Evolutionary conservation across 2,797 vertebrate genomes (phyloP), one percentile per base, ranked within the genome.

Genomic region (Spinibarbus caldwelli): DNA sequence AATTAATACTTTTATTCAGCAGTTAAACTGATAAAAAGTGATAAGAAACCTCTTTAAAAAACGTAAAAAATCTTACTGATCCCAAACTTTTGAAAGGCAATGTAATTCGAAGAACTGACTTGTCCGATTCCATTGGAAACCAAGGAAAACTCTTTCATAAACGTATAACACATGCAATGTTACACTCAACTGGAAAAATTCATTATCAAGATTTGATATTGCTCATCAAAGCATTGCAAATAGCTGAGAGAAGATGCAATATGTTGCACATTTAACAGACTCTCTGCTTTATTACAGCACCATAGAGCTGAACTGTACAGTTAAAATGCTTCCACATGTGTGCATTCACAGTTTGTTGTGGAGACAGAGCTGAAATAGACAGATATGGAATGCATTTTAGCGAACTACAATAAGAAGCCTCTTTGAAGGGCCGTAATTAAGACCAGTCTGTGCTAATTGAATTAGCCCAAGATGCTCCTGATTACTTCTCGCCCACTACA

Each of bases 251-350:
- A 80, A 82, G 52, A 57, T 88, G 76, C 88, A 82, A 77, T 72
- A 64, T 89, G 89, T 57, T 77, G 82, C 89, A 84, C 80, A 92
- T 91, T 90, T 89, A 76, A 86, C 21, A 68, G 10, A 52, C 80
- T 67, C 86, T 87, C 75, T 72, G 78, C 85, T 90, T 92, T 75
- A 87, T 85, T 86, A 86, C 86, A 73, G 87, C 86, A 38, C 41
- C 7, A 86, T 79, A 84, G 81, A 88, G 86, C 86, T 82, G 86
- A 87, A 89, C 31, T 73, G 52, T 52, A 90, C 86, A 29, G 78
- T 91, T 87, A 90, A 90, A 91, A 90, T 47, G 59, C 90, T 92
- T 89, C 91, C 91, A 89, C 88, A 82, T 90, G 89, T 52, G 80
- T 23, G 84, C 85, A 29, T 29, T 72, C 4, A 45, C 57, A 15